Base-by-base conservation (phyloP, 2,113 vertebrate genomes). In the Apodemus sylvaticus region DNA sequence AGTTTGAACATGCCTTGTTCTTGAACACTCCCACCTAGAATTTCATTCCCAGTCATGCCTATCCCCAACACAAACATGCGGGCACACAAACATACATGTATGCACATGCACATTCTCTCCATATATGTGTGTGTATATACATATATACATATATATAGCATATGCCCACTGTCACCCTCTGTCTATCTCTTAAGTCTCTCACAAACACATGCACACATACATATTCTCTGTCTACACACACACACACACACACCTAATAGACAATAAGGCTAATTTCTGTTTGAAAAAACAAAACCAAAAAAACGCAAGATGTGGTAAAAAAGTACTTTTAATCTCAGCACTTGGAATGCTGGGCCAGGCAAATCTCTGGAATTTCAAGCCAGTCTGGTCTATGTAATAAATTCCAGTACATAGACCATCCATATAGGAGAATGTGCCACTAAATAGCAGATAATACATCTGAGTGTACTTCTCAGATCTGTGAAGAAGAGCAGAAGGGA, bases 231-330 rank as follows among this genome's bases (percentile, higher is more conserved):
- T 34, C n/a, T 64, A 39, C 8, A 42, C 53, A 53, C 51, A 51
- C 9, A 51, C 51, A 53, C 13, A 12, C 53, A 12, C 11, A 55
- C 7, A 60, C 58, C 58, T 60, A 13, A 45, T 76, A 39, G 5
- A 60, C 29, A 91, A 6, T 24, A 78, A 39, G 12, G 9, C n/a
- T 51, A 51, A 82, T 91, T 71, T 89, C 34, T 66, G 62, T 94
- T 73, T 86, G 55, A 96, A 86, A 55, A 83, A 71, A n/a, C n/a
- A n/a, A n/a, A n/a, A n/a, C 78, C 4, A 60, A 91, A 71, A 70
- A 36, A 48, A 20, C 71, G 34, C 31, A 8, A 34, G 12, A 45
- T 36, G 11, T 26, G 19, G 9, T 70, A 34, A 45, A 22, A 45
- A 66, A 51, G n/a, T 22, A 12, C 31, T 31, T 70, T 70, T 86